A percentile compares a stretch with the other conserved stretches of the same genome.
Evolutionary conservation across 2,888 invertebrate genomes (phyloP).

Genomic region (Oxycera nigricornis): DNA sequence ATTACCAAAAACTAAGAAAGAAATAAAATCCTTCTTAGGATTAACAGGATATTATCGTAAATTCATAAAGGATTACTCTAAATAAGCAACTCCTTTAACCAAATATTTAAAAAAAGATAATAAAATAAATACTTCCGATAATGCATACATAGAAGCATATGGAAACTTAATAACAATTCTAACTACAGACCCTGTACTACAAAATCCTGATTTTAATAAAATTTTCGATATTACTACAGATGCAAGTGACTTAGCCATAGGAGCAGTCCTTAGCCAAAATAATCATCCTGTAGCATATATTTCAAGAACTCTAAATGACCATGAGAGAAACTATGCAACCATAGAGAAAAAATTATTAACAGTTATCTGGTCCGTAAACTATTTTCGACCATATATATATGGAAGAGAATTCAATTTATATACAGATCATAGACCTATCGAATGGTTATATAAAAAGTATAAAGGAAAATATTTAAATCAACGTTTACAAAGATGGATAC

Average conservation of each 20-base stretch:
- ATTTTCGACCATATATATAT: conserved; percentile 55
- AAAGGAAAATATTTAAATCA: not conserved
- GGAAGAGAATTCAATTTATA: not conserved
- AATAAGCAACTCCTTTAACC: conserved; percentile 43
- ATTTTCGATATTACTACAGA: conserved; percentile 53
- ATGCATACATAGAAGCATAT: not conserved
- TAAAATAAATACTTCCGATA: not conserved
- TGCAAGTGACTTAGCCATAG: conserved; percentile 50
- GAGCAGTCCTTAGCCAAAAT: conserved; percentile 51
- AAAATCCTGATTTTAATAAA: conserved; percentile 53
- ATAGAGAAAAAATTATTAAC: conserved; percentile 55
- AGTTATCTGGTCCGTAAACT: conserved; percentile 54
- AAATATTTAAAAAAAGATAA: conserved; percentile 43
- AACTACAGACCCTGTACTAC: not conserved
- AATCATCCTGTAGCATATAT: conserved; percentile 50
- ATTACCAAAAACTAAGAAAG: conserved; percentile 48
- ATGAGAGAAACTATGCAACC: conserved; percentile 50
- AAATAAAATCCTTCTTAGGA: conserved; percentile 46
- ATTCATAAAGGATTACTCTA: not conserved
- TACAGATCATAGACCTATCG: conserved; percentile 7
- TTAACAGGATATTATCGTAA: not conserved
- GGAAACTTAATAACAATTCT: not conserved
- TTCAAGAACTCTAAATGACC: conserved; percentile 1
- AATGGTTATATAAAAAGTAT: not conserved
- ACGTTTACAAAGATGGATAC: not conserved